A percentile compares a stretch with the other conserved stretches of the same genome.
Conservation (phyloP, 2,797 vertebrate species). For the Sitta carolinensis region DNA sequence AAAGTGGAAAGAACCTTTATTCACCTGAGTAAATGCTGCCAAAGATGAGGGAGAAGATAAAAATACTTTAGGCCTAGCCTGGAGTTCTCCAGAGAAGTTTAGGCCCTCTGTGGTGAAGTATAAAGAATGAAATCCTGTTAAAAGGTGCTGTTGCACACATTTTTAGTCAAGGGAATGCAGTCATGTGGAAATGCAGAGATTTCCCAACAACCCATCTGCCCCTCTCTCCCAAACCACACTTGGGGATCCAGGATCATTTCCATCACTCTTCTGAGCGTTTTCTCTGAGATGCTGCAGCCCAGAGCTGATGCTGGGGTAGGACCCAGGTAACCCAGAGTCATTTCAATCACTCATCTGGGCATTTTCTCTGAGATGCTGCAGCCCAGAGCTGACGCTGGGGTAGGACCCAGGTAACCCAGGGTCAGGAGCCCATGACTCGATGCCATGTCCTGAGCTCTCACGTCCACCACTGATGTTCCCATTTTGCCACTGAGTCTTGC, state of each 20-base stretch:
- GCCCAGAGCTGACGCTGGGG: not conserved
- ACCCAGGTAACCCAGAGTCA: not conserved
- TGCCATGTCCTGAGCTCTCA: accelerated
- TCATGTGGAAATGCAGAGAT: not conserved
- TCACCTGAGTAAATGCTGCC: not conserved
- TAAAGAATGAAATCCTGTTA: not conserved
- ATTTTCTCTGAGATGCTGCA: not conserved
- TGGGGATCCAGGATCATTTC: not conserved
- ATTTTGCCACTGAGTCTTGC: not conserved
- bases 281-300: not conserved
- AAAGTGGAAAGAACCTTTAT: not conserved
- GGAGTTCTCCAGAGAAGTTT: not conserved
- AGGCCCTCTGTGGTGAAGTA: not conserved
- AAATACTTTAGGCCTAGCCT: not conserved
- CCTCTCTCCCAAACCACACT: not conserved
- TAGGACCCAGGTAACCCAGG: not conserved
- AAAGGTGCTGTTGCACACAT: not conserved
- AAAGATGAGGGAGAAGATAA: not conserved
- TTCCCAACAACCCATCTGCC: not conserved
- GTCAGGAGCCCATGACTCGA: not conserved
- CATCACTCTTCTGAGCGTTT: not conserved
- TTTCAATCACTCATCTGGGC: not conserved
- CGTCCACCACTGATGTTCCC: not conserved
- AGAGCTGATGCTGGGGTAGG: not conserved
- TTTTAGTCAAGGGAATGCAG: not conserved